A percentile compares a stretch with the other conserved stretches of the same genome.
phyloP scores from a whole-genome alignment of 2,888 invertebrate genomes.

The Drosophila siamana region DNA sequence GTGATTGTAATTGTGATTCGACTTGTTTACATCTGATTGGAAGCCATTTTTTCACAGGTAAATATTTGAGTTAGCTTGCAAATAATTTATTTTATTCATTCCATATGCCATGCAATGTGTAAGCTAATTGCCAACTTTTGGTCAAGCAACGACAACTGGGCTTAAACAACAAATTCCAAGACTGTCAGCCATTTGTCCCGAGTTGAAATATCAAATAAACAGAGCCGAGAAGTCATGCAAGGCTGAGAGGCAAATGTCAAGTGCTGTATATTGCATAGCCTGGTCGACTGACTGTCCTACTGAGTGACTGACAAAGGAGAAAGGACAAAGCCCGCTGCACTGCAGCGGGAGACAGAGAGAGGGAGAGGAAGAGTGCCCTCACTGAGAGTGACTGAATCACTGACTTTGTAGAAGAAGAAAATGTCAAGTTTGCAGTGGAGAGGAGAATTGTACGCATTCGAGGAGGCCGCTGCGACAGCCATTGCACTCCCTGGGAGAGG shows the following conservation, averaged over 20 bases:
- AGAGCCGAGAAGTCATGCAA: conserved; percentile 29
- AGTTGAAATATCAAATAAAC: conserved; percentile 44
- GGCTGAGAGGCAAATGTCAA: conserved; percentile 55
- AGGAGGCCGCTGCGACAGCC: conserved; percentile 9
- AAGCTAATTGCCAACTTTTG: conserved; percentile 4
- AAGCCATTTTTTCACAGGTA: neutral
- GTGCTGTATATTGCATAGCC: conserved; percentile 51
- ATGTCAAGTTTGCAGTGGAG: conserved; percentile 36
- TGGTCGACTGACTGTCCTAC: conserved; percentile 37
- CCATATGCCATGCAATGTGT: neutral
- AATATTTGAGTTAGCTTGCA: neutral
- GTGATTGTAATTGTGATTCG: neutral
- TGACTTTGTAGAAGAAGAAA: conserved; percentile 35
- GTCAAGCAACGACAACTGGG: neutral
- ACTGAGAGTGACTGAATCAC: conserved; percentile 24
- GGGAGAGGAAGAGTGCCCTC: conserved; percentile 7
- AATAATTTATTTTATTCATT: neutral
- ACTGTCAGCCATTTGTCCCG: conserved; percentile 17
- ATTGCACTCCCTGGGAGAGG: conserved; percentile 8
- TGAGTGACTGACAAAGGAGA: conserved; percentile 31
- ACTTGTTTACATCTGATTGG: too few relatives aligned
- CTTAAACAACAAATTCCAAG: conserved; percentile 4
- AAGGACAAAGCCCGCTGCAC: conserved; percentile 16
- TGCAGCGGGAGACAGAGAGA: neutral
- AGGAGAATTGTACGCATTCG: conserved; percentile 15